phyloP scores from a whole-genome alignment of 2,113 vertebrate species.

The Microtus richardsoni region DNA sequence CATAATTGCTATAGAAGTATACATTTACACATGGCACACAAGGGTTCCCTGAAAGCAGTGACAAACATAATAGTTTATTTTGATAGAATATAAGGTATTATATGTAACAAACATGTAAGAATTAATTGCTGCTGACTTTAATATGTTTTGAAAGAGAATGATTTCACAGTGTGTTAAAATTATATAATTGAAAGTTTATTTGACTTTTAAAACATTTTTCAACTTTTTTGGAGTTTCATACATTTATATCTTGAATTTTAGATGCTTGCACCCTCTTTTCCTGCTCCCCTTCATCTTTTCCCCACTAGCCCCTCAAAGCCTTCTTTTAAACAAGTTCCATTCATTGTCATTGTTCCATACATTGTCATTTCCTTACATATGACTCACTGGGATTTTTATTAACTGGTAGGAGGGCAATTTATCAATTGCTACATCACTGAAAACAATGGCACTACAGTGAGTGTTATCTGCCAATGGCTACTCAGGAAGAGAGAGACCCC shows the following conservation, averaged over 20 bases:
- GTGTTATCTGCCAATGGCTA: background rate
- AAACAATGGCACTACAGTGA: background rate
- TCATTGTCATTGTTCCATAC: too few species aligned
- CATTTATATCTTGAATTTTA: background rate
- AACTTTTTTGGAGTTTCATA: background rate
- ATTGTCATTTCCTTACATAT: background rate
- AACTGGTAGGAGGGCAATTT: background rate
- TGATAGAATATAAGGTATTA: background rate
- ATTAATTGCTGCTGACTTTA: background rate
- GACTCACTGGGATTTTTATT: background rate
- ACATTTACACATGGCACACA: background rate
- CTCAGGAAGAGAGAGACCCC: background rate
- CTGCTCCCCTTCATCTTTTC: background rate
- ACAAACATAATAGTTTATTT: background rate
- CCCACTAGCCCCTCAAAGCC: background rate
- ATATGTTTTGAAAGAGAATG: background rate
- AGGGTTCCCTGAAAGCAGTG: background rate
- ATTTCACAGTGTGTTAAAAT: background rate
- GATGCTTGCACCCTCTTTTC: background rate
- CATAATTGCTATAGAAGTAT: background rate
- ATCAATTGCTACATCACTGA: too few species aligned
- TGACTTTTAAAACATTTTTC: background rate
- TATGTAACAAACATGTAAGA: background rate
- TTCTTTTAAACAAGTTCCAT: background rate
- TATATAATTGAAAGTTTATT: background rate